phyloP scores from a whole-genome alignment of 2,888 invertebrate genomes.

The Rhorus exstirpatorius region DNA sequence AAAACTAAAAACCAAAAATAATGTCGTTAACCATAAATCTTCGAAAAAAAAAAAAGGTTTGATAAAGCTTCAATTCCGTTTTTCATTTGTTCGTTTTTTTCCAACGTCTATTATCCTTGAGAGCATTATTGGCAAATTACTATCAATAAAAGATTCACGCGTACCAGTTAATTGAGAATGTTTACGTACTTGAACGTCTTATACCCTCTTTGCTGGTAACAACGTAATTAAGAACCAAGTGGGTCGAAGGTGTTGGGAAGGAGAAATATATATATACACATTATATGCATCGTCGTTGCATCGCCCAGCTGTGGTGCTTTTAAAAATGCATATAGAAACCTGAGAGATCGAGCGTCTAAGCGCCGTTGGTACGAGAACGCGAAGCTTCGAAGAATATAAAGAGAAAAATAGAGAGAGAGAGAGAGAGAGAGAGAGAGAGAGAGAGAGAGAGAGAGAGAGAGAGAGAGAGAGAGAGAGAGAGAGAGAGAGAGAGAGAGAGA shows the following conservation, averaged over 20 bases:
- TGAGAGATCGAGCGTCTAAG: constrained; percentile 36
- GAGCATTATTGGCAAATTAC: constrained; percentile 10
- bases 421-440: background rate
- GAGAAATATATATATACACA: constrained; percentile 12
- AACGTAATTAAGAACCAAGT: constrained; percentile 68
- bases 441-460: background rate
- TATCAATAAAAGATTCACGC: constrained; percentile 51
- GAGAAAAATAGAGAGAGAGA: constrained; percentile 2
- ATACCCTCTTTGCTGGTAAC: constrained; percentile 45
- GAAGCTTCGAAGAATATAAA: constrained; percentile 34
- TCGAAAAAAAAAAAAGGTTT: too few species aligned
- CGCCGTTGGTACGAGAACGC: constrained; percentile 29
- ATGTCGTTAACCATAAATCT: too few species aligned
- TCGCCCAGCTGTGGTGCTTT: constrained; percentile 34
- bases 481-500: too few species aligned
- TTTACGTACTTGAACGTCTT: constrained; percentile 35
- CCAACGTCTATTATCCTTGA: background rate
- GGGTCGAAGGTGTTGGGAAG: constrained; percentile 64
- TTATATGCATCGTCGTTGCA: constrained; percentile 4
- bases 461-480: background rate
- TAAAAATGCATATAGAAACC: constrained; percentile 66
- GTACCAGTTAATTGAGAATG: constrained; percentile 16
- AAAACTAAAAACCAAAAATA: too few species aligned
- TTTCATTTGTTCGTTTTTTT: constrained; percentile 21
- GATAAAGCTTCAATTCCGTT: too few species aligned